Conservation (phyloP, 2,888 invertebrate genomes). For the Polymixis lichenea region DNA sequence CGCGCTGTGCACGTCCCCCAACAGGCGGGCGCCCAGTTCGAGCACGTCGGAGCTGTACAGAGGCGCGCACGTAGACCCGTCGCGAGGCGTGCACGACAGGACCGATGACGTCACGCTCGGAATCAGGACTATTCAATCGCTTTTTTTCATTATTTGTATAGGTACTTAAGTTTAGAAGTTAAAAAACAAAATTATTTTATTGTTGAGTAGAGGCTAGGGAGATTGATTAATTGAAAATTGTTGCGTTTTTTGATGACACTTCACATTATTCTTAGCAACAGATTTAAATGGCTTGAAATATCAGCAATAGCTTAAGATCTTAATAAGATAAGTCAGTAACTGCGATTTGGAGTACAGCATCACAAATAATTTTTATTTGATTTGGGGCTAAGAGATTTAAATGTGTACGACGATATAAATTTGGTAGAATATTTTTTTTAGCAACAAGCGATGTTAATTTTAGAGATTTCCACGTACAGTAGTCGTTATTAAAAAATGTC, state of each 20-base stretch:
- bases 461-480: neutral
- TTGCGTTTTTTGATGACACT: too few relatives aligned
- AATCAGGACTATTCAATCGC: constrained; percentile 68
- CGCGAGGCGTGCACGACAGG: constrained; percentile 49
- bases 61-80: neutral
- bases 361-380: neutral
- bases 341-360: neutral
- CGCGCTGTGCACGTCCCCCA: constrained; percentile 79
- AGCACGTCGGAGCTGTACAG: constrained; percentile 68
- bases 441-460: neutral
- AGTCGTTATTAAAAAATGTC: neutral
- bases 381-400: neutral
- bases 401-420: neutral
- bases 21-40: constrained; percentile 81
- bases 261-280: neutral
- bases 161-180: neutral
- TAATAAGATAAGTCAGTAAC: neutral
- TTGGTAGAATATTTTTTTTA: neutral
- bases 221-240: too few relatives aligned
- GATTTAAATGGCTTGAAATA: too few relatives aligned
- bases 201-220: too few relatives aligned
- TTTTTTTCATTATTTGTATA: neutral
- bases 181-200: neutral
- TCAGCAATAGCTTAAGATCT: neutral
- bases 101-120: constrained; percentile 61